A percentile compares a stretch with the other conserved stretches of the same genome.
Conservation (phyloP, 2,797 vertebrate genomes). For the Melanogrammus aeglefinus region DNA sequence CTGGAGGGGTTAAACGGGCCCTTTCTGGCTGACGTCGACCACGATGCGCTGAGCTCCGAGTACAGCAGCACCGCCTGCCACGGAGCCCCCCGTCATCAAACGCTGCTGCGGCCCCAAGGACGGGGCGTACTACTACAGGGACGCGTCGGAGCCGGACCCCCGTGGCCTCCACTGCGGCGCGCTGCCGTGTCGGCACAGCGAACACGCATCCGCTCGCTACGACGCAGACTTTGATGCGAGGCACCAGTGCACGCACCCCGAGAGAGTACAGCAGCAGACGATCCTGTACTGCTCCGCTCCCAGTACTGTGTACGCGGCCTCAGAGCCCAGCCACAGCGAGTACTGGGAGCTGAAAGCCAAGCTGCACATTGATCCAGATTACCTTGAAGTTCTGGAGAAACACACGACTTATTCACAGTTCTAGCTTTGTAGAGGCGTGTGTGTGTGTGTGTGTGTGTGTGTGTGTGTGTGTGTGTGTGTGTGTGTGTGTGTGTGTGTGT, state of each 20-base stretch:
- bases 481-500: neutral
- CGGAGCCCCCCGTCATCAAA: slow-evolving; percentile 86
- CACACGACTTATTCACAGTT: slow-evolving; percentile 98
- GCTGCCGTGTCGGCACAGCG: slow-evolving; percentile 85
- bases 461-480: neutral
- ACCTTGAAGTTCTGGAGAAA: slow-evolving; percentile 99
- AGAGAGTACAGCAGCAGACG: slow-evolving; percentile 89
- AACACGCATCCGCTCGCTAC: slow-evolving; percentile 80
- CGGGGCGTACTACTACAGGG: slow-evolving; percentile 86
- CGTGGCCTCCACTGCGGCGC: slow-evolving; percentile 78
- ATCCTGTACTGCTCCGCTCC: slow-evolving; percentile 89
- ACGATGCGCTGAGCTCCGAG: slow-evolving; percentile 80
- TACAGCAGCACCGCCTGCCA: slow-evolving; percentile 88
- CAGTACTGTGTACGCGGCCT: slow-evolving; percentile 83
- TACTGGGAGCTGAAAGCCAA: slow-evolving; percentile 98
- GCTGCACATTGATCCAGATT: slow-evolving; percentile 96
- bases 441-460: neutral
- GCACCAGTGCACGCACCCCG: slow-evolving; percentile 85
- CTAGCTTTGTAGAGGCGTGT: slow-evolving; percentile 50
- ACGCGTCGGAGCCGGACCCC: slow-evolving; percentile 85
- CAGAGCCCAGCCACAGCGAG: slow-evolving; percentile 91
- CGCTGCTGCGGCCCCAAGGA: slow-evolving; percentile 80
- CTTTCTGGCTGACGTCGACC: slow-evolving; percentile 81
- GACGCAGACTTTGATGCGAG: slow-evolving; percentile 87
- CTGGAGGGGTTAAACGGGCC: slow-evolving; percentile 89